These are phyloP conservation scores for Trachelus stipa DNA, from an alignment of 2,888 invertebrate species.

Conservation along the genomic window DNA sequence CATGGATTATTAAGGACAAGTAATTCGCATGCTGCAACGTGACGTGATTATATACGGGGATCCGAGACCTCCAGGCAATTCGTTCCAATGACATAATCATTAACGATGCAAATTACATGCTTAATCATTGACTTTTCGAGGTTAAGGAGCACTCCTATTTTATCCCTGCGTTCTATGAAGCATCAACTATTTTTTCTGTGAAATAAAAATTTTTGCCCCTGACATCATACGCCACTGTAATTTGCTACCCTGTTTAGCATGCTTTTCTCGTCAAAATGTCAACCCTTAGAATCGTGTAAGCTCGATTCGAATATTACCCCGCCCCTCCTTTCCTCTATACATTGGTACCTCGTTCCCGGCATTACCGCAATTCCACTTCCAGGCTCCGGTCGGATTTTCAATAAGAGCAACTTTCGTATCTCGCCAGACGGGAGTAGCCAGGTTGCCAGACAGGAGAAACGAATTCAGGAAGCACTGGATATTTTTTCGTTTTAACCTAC, in stretches of 20 bases:
- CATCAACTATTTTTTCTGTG: background rate
- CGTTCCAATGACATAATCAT: background rate
- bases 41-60: background rate
- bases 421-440: background rate
- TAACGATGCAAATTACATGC: background rate
- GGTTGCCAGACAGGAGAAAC: background rate
- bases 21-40: background rate
- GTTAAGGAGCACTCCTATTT: background rate
- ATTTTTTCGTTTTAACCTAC: background rate
- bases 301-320: background rate
- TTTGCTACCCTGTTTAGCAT: background rate
- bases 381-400: background rate
- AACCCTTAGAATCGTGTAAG: background rate
- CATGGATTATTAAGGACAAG: background rate
- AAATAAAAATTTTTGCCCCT: background rate
- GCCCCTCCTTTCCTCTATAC: background rate
- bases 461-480: background rate
- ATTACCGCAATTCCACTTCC: background rate
- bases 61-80: background rate
- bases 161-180: background rate
- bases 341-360: background rate
- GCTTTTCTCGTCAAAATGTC: background rate
- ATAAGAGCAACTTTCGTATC: constrained; percentile 2
- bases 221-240: background rate
- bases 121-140: background rate